Conservation (phyloP, 2,113 vertebrate species). For the Clarias gariepinus region DNA sequence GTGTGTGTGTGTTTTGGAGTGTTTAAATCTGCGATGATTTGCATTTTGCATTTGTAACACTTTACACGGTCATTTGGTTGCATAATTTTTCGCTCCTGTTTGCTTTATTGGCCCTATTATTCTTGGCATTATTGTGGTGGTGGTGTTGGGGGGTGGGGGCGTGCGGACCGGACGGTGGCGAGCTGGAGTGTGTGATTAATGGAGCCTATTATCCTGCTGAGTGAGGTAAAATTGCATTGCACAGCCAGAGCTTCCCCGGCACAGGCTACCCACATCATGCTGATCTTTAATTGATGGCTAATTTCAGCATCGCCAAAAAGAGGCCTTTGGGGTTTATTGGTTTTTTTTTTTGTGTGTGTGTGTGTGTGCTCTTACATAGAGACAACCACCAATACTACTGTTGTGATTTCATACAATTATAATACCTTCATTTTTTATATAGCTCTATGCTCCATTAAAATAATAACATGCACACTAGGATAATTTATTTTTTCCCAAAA, state of each 20-base stretch:
- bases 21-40: conserved; percentile 40
- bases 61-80: conserved; percentile 52
- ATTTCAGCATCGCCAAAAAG: conserved; percentile 14
- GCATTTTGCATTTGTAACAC: conserved; percentile 56
- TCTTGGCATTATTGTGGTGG: conserved; percentile 43
- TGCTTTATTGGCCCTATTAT: conserved; percentile 51
- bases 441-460: neutral
- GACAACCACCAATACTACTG: neutral
- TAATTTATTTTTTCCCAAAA: neutral
- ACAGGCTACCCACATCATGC: conserved; percentile 23
- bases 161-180: conserved; percentile 18
- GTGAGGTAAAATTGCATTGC: conserved; percentile 45
- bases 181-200: conserved; percentile 55
- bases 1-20: conserved; percentile 12
- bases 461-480: neutral
- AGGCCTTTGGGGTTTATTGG: neutral
- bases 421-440: neutral
- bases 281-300: conserved; percentile 36
- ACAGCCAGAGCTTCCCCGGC: conserved; percentile 16
- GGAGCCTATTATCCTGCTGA: conserved; percentile 49
- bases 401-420: neutral
- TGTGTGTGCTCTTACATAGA: neutral
- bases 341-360: neutral
- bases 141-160: neutral
- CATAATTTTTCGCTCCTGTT: conserved; percentile 52